Base-by-base conservation (phyloP, 2,888 invertebrate species). In the Neocrepidodera transversa region DNA sequence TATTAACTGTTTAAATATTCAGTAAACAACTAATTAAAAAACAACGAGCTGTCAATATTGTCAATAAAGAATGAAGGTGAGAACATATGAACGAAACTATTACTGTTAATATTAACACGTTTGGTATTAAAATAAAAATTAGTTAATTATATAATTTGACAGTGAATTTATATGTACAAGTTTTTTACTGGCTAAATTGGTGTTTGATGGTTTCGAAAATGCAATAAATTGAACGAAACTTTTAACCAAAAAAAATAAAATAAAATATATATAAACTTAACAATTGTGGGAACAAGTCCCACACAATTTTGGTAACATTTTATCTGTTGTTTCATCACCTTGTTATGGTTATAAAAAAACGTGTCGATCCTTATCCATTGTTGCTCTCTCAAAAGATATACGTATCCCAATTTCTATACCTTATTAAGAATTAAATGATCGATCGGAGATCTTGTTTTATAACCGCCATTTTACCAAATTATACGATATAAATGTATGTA, bases 1-100 rank as follows among this genome's bases (percentile, higher is more conserved):
- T 42, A 20, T 42, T 42, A 42, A 42, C 42, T 42, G 42, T 42
- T 42, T 42, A 42, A 42, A 20, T 42, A 42, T 42, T 42, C 20
- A 42, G 20, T 13, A 42, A 42, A 42, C 13, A 42, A 42, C 42
- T 20, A 42, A 32, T 32, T 13, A 32, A 13, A 3, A 13, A 32
- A n/a, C 11, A 32, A 13, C 2, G 3, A n/a, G 3, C 3, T n/a
- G 32, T 13, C 2, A 13, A 13, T 4, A n/a, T 32, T 32, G 32
- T 32, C 32, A 32, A 11, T 32, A 32, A 32, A 13, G 4, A 32
- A 23, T 23, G 23, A 3, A 23, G 3, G 6, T 23, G 23, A n/a
- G n/a, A n/a, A n/a, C n/a, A n/a, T 23, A 11, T 5, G 11, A 1
- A 32, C 11, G 10, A 32, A 32, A n/a, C 11, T 6, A 11, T 32